These are phyloP conservation scores for Invenusta paracnida DNA, from an alignment of 2,888 invertebrate genomes.

Conservation along the genomic window DNA sequence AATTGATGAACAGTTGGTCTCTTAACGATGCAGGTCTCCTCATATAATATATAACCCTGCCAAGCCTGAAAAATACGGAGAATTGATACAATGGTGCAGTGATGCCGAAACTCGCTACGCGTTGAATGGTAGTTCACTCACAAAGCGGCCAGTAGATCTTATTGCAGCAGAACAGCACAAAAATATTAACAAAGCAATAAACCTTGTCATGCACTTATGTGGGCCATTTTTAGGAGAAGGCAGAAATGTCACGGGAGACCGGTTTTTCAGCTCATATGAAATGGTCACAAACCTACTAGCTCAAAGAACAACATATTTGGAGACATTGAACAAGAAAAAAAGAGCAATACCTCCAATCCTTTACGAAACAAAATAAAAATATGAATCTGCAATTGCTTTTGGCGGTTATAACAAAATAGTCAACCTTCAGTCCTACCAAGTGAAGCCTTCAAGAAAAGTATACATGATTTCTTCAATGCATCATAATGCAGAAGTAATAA, in stretches of 20 bases:
- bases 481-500: conserved; percentile 1
- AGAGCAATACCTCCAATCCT: conserved; percentile 25
- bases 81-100: conserved; percentile 20
- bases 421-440: conserved; percentile 28
- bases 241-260: conserved; percentile 31
- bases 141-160: conserved; percentile 18
- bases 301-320: conserved; percentile 16
- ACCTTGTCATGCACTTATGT: conserved; percentile 20
- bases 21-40: neutral
- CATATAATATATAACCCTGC: neutral
- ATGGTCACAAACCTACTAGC: neutral
- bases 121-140: conserved; percentile 24
- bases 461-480: conserved; percentile 36
- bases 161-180: conserved; percentile 12
- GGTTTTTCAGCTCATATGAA: conserved; percentile 28
- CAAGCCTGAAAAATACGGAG: conserved; percentile 28
- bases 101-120: conserved; percentile 20
- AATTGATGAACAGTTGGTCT: neutral
- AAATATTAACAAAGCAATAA: neutral
- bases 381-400: conserved; percentile 31
- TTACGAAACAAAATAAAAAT: conserved; percentile 21
- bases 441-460: conserved; percentile 2
- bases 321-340: conserved; percentile 25
- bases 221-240: conserved; percentile 26
- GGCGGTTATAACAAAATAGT: conserved; percentile 21